These are phyloP conservation scores for Endomychus coccineus DNA, from an alignment of 2,888 invertebrate species.

Conservation along the genomic window DNA sequence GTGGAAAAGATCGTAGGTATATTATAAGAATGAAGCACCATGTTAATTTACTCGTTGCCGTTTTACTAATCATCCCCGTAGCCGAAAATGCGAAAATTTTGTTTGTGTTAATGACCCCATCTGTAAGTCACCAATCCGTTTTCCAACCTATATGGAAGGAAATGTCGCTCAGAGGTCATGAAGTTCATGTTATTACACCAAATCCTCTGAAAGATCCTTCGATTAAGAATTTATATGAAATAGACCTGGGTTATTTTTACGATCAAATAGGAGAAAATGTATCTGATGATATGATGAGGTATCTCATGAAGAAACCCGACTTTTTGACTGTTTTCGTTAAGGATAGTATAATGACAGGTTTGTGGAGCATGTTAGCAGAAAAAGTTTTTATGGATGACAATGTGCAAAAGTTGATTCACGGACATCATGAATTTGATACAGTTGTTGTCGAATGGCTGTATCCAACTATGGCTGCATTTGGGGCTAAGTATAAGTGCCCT, in stretches of 20 bases:
- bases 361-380: slow-evolving; percentile 1
- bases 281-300: slow-evolving; percentile 1
- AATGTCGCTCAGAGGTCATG: slow-evolving; percentile 32
- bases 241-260: slow-evolving; percentile 27
- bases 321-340: slow-evolving; percentile 4
- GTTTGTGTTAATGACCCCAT: slow-evolving; percentile 10
- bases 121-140: slow-evolving; percentile 21
- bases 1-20: too few species aligned
- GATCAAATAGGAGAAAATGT: slow-evolving; percentile 2
- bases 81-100: slow-evolving; percentile 12
- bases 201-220: slow-evolving; percentile 30
- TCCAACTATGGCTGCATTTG: slow-evolving; percentile 19
- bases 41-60: too few species aligned
- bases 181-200: slow-evolving; percentile 33
- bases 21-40: too few species aligned
- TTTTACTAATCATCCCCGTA: too few species aligned
- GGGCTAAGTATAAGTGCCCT: slow-evolving; percentile 21
- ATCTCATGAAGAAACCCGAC: slow-evolving; percentile 5
- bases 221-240: slow-evolving; percentile 34
- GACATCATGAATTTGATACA: slow-evolving; percentile 19
- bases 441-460: slow-evolving; percentile 20
- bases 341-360: slow-evolving; percentile 1
- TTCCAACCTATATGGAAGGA: slow-evolving; percentile 30
- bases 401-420: slow-evolving; percentile 9
- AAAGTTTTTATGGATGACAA: neutral